These are phyloP conservation scores for Drosophila hydei DNA, from an alignment of 1,140 invertebrate species.

Conservation along the genomic window DNA sequence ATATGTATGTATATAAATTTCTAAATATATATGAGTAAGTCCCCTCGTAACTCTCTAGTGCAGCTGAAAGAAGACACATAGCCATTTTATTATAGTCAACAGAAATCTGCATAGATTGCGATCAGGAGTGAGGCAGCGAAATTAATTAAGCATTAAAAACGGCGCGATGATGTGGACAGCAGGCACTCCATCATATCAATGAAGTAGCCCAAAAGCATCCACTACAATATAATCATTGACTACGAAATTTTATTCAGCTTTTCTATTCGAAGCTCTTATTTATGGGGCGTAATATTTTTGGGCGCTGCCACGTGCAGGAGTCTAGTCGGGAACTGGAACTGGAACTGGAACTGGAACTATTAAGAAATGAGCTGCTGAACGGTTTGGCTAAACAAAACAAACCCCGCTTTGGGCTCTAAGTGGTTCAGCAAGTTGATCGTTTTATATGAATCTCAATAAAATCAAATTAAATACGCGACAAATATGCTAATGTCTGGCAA, in stretches of 20 bases:
- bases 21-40: background rate
- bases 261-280: background rate
- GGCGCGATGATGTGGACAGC: conserved; percentile 61
- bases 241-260: background rate
- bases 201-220: conserved; percentile 9
- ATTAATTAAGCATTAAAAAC: conserved; percentile 74
- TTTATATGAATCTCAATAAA: conserved; percentile 80
- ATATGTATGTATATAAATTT: background rate
- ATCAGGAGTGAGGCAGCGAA: conserved; percentile 53
- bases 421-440: conserved; percentile 75
- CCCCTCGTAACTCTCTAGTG: conserved; percentile 3
- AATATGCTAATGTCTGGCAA: conserved; percentile 68
- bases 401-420: conserved; percentile 49
- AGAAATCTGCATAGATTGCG: conserved; percentile 72
- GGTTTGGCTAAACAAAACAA: conserved; percentile 31
- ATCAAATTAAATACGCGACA: conserved; percentile 80
- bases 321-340: conserved; percentile 38
- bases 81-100: conserved; percentile 38
- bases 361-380: conserved; percentile 7
- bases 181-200: conserved; percentile 58
- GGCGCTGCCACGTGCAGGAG: conserved; percentile 30
- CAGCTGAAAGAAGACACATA: conserved; percentile 22
- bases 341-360: conserved; percentile 42
- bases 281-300: background rate
- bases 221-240: background rate